phyloP scores from a whole-genome alignment of 2,888 invertebrate species.

The Troglohyphantes excavatus region DNA sequence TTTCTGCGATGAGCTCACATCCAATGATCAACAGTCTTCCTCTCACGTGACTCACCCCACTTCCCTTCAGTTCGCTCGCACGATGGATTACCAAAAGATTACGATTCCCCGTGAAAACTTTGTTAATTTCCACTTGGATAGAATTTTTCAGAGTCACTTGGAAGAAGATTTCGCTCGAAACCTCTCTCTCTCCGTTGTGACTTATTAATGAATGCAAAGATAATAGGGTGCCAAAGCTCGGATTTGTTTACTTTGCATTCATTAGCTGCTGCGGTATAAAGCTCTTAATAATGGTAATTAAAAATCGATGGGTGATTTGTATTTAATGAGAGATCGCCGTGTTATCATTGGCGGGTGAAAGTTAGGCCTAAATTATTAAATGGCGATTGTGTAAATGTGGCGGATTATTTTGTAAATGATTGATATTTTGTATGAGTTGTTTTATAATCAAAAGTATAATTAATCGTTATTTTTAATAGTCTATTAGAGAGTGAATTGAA shows the following conservation, averaged over 20 bases:
- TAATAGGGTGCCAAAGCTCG: constrained; percentile 26
- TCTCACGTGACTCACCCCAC: neutral
- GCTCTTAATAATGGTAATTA: constrained; percentile 36
- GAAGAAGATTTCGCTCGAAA: constrained; percentile 15
- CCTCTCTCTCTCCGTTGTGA: neutral
- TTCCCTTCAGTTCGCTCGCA: neutral
- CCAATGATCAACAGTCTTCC: neutral
- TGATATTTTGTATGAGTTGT: no score
- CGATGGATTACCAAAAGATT: constrained; percentile 36
- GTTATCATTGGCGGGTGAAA: no score
- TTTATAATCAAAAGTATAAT: no score
- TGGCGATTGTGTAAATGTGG: no score
- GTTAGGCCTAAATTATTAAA: no score
- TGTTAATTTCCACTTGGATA: constrained; percentile 21
- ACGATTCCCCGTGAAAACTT: constrained; percentile 34
- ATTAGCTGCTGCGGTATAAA: constrained; percentile 2
- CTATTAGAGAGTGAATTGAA: no score
- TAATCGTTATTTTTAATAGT: no score
- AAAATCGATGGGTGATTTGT: constrained; percentile 21
- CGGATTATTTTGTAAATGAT: no score
- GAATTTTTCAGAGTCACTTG: constrained; percentile 29
- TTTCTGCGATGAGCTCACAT: no score
- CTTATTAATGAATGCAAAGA: constrained; percentile 31
- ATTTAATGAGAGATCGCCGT: no score
- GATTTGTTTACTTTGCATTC: constrained; percentile 16